phyloP scores from a whole-genome alignment of 2,797 vertebrate genomes.

The Parauchenoglanis punctatus region DNA sequence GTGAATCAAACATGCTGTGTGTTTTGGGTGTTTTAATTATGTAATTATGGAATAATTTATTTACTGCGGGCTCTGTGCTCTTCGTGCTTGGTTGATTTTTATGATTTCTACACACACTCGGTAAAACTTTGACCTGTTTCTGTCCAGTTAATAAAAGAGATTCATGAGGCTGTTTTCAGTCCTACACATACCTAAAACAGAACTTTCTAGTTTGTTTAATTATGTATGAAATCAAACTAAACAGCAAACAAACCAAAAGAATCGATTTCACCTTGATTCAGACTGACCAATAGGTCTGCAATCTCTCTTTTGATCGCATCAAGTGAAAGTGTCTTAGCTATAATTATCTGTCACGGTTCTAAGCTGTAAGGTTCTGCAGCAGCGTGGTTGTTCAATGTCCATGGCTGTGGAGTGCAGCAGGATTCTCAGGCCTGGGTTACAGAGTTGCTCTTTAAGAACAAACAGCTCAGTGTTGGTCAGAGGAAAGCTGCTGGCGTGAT shows the following conservation, averaged over 20 bases:
- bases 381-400: neutral
- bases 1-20: neutral
- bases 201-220: neutral
- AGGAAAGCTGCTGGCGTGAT: neutral
- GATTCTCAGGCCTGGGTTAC: neutral
- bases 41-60: neutral
- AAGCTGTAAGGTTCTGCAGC: neutral
- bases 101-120: neutral
- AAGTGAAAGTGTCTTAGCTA: neutral
- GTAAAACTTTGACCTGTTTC: neutral
- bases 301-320: neutral
- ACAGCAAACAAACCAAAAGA: neutral
- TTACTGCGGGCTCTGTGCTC: neutral
- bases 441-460: neutral
- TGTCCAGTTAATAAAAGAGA: neutral
- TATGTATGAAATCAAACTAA: neutral
- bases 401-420: neutral
- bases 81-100: neutral
- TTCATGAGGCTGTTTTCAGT: neutral
- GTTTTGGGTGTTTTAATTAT: neutral
- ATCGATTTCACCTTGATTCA: neutral
- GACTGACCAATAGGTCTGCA: neutral
- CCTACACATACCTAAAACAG: neutral
- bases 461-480: conserved; percentile 12
- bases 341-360: neutral